A percentile compares a stretch with the other conserved stretches of the same genome.
Conservation (phyloP, 2,113 vertebrate genomes). For the Pygoscelis adeliae region DNA sequence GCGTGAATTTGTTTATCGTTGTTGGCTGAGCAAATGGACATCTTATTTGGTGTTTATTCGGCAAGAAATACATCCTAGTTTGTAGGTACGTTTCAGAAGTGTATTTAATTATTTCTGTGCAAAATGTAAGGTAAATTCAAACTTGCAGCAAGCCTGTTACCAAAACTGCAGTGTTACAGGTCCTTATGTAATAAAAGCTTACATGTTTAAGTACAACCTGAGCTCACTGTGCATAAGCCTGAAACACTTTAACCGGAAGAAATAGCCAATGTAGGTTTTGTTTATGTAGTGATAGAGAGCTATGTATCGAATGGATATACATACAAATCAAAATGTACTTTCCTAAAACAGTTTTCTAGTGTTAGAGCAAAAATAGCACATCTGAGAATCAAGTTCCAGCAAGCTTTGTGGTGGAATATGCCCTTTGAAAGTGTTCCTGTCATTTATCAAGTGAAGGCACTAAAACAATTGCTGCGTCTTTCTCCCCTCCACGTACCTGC, state of each 20-base stretch:
- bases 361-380: not conserved
- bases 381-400: not conserved
- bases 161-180: not conserved
- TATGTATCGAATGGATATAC: not conserved
- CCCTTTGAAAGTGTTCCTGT: not conserved
- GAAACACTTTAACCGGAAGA: not conserved
- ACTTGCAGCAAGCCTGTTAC: not conserved
- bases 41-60: not conserved
- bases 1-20: not conserved
- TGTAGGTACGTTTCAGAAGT: not conserved
- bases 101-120: not conserved
- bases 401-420: not conserved
- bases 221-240: not conserved
- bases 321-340: not conserved
- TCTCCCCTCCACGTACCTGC: not conserved
- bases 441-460: not conserved
- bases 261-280: not conserved
- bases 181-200: not conserved
- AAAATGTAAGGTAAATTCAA: not conserved
- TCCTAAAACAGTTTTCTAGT: not conserved
- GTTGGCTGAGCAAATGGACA: not conserved
- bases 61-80: fast-evolving
- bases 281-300: not conserved
- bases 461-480: not conserved
- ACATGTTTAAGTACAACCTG: not conserved